Evolutionary conservation across 2,113 vertebrate species (phyloP).

Genomic region (Laticauda laticaudata): DNA sequence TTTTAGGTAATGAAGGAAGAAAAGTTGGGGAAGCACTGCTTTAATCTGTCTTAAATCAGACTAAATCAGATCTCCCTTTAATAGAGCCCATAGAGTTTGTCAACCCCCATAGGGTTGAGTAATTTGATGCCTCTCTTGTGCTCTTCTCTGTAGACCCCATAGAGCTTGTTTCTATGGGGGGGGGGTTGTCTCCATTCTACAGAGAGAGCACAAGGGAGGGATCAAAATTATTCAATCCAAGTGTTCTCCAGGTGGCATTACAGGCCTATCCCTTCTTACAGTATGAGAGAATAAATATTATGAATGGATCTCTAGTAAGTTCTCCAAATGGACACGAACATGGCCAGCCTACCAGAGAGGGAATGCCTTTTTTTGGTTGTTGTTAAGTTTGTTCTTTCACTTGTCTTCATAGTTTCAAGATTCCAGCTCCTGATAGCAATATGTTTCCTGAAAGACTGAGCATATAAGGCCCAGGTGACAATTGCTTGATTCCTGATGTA

Average conservation of each 20-base stretch:
- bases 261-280: rapidly evolving
- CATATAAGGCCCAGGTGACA: not conserved
- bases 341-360: not conserved
- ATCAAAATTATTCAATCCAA: rapidly evolving
- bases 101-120: too few species aligned
- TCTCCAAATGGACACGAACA: not conserved
- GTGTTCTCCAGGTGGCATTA: not conserved
- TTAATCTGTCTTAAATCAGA: not conserved
- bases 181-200: not conserved
- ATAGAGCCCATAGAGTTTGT: not conserved
- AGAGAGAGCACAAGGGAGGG: not conserved
- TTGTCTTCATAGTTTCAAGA: constrained; percentile 10
- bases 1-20: not conserved
- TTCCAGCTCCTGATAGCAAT: not conserved
- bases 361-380: not conserved
- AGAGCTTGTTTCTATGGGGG: not conserved
- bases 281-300: not conserved
- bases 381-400: constrained; percentile 1
- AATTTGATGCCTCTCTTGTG: too few species aligned
- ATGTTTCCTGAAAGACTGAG: constrained; percentile 27
- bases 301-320: not conserved
- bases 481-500: constrained; percentile 24
- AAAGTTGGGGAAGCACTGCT: not conserved
- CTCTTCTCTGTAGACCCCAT: not conserved
- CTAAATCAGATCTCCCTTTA: not conserved